Percentiles rank a stretch among this genome's conserved stretches.
These are phyloP conservation scores for Lepidochrysops patricia DNA, from an alignment of 2,888 invertebrate genomes.

Conservation along the genomic window DNA sequence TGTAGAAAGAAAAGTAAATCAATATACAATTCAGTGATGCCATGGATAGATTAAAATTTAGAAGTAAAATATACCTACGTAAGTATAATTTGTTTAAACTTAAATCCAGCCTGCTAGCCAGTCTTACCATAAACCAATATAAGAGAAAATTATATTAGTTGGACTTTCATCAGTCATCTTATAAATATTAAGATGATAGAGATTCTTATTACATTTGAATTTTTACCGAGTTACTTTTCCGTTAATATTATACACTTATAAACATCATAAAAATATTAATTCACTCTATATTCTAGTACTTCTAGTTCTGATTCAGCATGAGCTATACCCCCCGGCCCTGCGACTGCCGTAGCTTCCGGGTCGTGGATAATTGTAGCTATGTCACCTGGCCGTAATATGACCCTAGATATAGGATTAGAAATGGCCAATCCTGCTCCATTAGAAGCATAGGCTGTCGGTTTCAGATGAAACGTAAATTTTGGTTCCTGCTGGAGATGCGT, in stretches of 20 bases:
- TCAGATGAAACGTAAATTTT: slow-evolving; percentile 54
- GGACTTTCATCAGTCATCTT: no score
- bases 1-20: background rate
- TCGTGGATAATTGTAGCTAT: slow-evolving; percentile 78
- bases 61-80: background rate
- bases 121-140: background rate
- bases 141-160: background rate
- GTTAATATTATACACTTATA: slow-evolving; percentile 2
- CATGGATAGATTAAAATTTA: background rate
- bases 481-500: slow-evolving; percentile 35
- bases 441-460: slow-evolving; percentile 78
- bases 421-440: slow-evolving; percentile 81
- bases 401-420: slow-evolving; percentile 80
- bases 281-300: slow-evolving; percentile 55
- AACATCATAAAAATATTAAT: slow-evolving; percentile 31
- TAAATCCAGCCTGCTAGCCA: background rate
- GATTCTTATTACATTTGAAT: background rate
- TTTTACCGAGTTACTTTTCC: background rate
- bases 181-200: no score
- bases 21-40: background rate
- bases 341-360: slow-evolving; percentile 81
- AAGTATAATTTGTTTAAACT: background rate
- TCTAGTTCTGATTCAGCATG: slow-evolving; percentile 84
- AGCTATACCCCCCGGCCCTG: slow-evolving; percentile 83
- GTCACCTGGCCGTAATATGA: slow-evolving; percentile 75